Evolutionary conservation across 1,140 invertebrate genomes (phyloP).

Genomic region (Pseudomyrmex flavicornis): DNA sequence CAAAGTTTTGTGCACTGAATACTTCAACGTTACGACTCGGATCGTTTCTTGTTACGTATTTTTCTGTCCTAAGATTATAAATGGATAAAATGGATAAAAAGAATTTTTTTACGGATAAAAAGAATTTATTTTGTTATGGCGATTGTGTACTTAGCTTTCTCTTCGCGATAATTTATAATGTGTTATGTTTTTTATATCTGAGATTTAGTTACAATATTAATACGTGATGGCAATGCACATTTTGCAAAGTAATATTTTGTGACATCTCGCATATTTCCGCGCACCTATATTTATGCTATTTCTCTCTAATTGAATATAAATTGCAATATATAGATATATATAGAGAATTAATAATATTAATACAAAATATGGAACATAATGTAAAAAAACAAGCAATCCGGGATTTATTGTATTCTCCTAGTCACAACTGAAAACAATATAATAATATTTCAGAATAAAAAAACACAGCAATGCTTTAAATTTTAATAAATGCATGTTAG

Average conservation of each 20-base stretch:
- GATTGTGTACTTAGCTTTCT: conserved; percentile 28
- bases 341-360: background rate
- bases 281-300: background rate
- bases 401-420: no score
- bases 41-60: no score
- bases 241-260: conserved; percentile 13
- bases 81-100: no score
- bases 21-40: background rate
- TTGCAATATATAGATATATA: conserved; percentile 1
- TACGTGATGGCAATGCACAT: background rate
- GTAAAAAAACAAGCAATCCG: no score
- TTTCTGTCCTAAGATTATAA: no score
- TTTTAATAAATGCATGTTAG: no score
- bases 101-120: no score
- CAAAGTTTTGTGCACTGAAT: conserved; percentile 4
- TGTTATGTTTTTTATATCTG: conserved; percentile 42
- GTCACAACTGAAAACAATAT: no score
- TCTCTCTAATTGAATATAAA: conserved; percentile 6
- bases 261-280: background rate
- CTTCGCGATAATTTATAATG: background rate
- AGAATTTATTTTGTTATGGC: background rate
- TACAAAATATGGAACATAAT: no score
- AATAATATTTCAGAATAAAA: no score
- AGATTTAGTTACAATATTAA: conserved; percentile 36
- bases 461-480: no score